Evolutionary conservation across 2,113 vertebrate species (phyloP), one percentile per base, ranked within the genome.

Genomic region (Pelecanoides urinatrix): DNA sequence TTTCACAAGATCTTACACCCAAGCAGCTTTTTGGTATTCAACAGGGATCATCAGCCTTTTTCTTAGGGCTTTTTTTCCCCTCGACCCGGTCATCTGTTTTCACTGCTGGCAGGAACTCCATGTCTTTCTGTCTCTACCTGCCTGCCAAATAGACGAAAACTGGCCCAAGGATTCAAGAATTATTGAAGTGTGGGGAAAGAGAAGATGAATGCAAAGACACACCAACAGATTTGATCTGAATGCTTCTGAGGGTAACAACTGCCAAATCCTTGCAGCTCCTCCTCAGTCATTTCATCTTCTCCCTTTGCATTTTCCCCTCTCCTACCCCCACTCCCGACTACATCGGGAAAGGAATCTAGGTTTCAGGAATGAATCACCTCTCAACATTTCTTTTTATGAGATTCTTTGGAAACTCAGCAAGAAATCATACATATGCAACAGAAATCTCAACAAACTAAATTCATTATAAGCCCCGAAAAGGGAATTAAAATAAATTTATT

Each of bases 341-440:
- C 79, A 78, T 13, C 0, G 0, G 70, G 82, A 93, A 86, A 87
- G 77, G 77, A 96, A 93, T 96, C 77, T 88, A 76, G 94, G 92
- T 79, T 95, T 95, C 0, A 8, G 85, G 66, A 76, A 96, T 96
- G 92, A 94, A 90, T 96, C 95, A 95, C 70, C 49, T 90, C 93
- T 70, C 93, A 92, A 62, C 78, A 38, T 47, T 62, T 72, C 88
- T 58, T 70, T 81, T 68, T 22, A 55, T 38, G 70, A 87, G 56
- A 11, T 49, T 81, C 73, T 94, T 77, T 45, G 78, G 85, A 95
- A 94, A 62, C 91, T 81, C 93, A 74, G 86, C 92, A 88, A 93
- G 93, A 88, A 93, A 88, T 95, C 85, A 94, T 93, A 56, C 85
- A 96, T 96, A 96, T 91, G 90, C 77, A 97, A 86, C 36, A 90